These are phyloP conservation scores for Heliangelus exortis DNA, from an alignment of 2,797 vertebrate species.

Conservation along the genomic window DNA sequence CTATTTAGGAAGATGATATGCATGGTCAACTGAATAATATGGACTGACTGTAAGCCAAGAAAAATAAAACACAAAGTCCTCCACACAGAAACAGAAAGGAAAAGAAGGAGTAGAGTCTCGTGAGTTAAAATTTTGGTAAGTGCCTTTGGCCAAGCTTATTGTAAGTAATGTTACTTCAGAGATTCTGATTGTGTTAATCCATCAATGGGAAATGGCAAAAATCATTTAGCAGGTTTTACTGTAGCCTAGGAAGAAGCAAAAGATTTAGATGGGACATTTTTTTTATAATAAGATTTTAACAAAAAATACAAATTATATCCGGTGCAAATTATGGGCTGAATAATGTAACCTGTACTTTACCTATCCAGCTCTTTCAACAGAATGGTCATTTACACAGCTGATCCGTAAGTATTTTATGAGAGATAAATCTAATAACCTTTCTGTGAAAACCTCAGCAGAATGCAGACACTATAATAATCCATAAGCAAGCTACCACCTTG, in stretches of 20 bases:
- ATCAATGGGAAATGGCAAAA: neutral
- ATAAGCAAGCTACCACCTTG: neutral
- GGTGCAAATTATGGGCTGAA: neutral
- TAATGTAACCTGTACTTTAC: neutral
- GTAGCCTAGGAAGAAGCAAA: neutral
- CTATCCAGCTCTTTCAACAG: neutral
- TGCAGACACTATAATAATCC: neutral
- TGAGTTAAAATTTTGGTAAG: neutral
- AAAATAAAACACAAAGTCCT: neutral
- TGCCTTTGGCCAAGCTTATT: neutral
- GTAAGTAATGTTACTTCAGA: neutral
- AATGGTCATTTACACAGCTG: constrained; percentile 18
- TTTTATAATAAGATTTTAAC: neutral
- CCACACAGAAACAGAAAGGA: neutral
- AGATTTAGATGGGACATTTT: neutral
- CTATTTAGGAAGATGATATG: neutral
- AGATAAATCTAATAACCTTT: constrained; percentile 43
- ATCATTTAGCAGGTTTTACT: neutral
- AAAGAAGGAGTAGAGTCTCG: neutral
- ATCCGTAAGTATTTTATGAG: constrained; percentile 32
- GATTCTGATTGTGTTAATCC: neutral
- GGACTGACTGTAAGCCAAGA: neutral
- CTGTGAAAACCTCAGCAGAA: constrained; percentile 25
- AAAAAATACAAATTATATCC: neutral
- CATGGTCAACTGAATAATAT: neutral